phyloP scores from a whole-genome alignment of 2,113 vertebrate species.

The Lethenteron reissneri region DNA sequence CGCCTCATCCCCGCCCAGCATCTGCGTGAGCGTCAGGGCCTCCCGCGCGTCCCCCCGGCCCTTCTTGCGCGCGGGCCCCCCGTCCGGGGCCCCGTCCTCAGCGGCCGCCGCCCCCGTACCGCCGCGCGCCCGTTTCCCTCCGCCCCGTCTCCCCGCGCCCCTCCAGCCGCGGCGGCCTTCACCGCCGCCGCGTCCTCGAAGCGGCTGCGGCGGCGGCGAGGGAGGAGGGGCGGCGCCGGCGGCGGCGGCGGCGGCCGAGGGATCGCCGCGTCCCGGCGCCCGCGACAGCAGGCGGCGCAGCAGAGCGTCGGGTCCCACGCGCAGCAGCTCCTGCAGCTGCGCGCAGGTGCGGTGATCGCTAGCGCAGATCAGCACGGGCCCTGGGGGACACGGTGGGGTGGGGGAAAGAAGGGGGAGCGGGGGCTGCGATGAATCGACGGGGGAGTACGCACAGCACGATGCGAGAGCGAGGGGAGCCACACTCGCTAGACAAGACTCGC shows the following conservation, averaged over 20 bases:
- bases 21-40: constrained; percentile 44
- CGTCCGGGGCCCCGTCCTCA: too few species aligned
- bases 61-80: background rate
- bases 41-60: constrained; percentile 23
- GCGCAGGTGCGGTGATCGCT: constrained; percentile 76
- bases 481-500: too few species aligned
- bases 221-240: too few species aligned
- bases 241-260: constrained; percentile 16
- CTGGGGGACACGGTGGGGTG: constrained; percentile 19
- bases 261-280: constrained; percentile 22
- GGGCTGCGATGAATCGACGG: too few species aligned
- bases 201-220: too few species aligned
- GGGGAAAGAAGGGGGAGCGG: too few species aligned
- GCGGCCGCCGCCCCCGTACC: too few species aligned
- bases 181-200: too few species aligned
- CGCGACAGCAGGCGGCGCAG: constrained; percentile 36
- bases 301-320: constrained; percentile 36
- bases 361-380: constrained; percentile 70
- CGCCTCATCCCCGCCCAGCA: constrained; percentile 26
- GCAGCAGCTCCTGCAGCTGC: constrained; percentile 62
- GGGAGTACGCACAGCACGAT: too few species aligned
- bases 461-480: too few species aligned
- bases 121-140: constrained; percentile 9
- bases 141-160: constrained; percentile 14
- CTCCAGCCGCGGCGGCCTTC: constrained; percentile 29